phyloP scores from a whole-genome alignment of 2,113 vertebrate genomes.

The Aix galericulata region DNA sequence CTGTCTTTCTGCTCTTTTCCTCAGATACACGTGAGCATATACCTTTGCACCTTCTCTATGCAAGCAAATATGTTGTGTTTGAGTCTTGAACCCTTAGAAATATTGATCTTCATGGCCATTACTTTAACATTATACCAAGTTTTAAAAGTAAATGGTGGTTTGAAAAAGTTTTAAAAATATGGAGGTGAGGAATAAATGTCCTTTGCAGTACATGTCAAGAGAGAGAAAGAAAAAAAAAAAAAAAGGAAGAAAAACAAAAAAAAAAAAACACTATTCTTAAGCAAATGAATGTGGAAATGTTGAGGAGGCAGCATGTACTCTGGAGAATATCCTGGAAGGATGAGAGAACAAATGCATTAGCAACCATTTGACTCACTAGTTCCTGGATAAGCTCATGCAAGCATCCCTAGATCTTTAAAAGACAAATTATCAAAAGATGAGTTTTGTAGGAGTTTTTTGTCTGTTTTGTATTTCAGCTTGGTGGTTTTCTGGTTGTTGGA shows the following conservation, averaged over 20 bases:
- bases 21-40: background rate
- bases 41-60: background rate
- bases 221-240: background rate
- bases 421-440: background rate
- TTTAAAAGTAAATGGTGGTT: background rate
- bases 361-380: background rate
- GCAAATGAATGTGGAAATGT: background rate
- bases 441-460: background rate
- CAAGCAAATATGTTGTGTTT: background rate
- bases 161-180: background rate
- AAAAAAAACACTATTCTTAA: background rate
- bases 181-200: background rate
- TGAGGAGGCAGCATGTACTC: background rate
- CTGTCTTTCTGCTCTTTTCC: background rate
- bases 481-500: background rate
- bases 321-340: background rate
- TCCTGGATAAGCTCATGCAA: background rate
- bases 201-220: background rate
- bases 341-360: background rate
- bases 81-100: background rate
- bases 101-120: background rate
- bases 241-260: background rate
- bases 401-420: background rate
- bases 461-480: background rate
- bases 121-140: background rate